Evolutionary conservation across 2,797 vertebrate genomes (phyloP).

Genomic region (Sparidentex hasta): DNA sequence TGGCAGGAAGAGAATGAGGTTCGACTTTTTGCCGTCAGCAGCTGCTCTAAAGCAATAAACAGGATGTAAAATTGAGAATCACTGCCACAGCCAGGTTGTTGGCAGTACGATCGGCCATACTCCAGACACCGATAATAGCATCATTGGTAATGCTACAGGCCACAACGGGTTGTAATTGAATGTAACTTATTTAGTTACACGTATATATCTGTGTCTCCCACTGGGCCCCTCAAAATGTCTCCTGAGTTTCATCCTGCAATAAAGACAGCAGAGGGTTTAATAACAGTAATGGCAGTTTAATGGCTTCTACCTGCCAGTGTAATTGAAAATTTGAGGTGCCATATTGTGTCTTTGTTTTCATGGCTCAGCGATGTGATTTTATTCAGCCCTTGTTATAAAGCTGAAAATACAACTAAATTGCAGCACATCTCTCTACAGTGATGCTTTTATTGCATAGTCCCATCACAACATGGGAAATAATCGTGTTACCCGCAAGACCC

Average conservation of each 20-base stretch:
- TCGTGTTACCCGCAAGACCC: conserved; percentile 38
- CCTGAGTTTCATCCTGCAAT: conserved; percentile 52
- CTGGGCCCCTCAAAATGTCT: conserved; percentile 48
- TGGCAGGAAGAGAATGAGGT: conserved; percentile 47
- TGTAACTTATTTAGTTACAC: conserved; percentile 71
- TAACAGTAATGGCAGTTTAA: conserved; percentile 62
- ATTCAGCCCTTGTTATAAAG: conserved; percentile 26
- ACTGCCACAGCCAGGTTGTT: conserved; percentile 58
- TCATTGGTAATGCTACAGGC: conserved; percentile 61
- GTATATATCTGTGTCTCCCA: conserved; percentile 63
- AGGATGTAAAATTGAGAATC: conserved; percentile 67
- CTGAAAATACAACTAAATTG: conserved; percentile 31
- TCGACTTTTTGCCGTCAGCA: conserved; percentile 56
- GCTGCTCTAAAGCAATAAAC: conserved; percentile 69
- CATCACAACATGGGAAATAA: conserved; percentile 36
- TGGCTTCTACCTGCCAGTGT: conserved; percentile 54
- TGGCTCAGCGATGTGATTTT: conserved; percentile 33
- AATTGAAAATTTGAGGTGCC: conserved; percentile 65
- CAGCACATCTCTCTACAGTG: conserved; percentile 15
- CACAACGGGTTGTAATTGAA: conserved; percentile 68
- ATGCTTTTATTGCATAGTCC: conserved; percentile 44
- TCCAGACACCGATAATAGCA: conserved; percentile 68
- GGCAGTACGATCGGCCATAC: conserved; percentile 49
- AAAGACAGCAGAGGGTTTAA: conserved; percentile 60
- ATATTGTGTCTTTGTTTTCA: conserved; percentile 54